Evolutionary conservation across 1,140 invertebrate genomes (phyloP), one percentile per base, ranked within the genome.

Genomic region (Scaptomyza hsui): DNA sequence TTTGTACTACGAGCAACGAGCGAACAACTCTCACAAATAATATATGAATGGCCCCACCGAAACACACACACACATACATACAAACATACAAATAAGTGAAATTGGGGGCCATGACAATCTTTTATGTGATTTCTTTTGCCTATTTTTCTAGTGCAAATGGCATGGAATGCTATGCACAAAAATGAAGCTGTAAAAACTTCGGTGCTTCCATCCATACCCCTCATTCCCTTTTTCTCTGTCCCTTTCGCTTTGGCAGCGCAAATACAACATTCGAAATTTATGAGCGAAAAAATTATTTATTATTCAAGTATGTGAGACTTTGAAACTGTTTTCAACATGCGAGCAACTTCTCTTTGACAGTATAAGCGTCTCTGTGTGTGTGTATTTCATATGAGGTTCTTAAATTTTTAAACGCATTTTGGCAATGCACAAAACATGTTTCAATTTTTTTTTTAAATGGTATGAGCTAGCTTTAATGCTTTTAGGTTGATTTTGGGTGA

Each of bases 271-370:
- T 78, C 57, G n/a, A 78, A 88, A 89, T 88, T 88, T 88, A 88
- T 89, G 83, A 89, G 75, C 68, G 44, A 49, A 82, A 76, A 88
- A 77, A 88, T 88, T 88, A 88, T 89, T 89, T 88, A 88, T 81
- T 72, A 70, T 64, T 39, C 57, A 39, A 56, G 65, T 48, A 49
- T 78, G 55, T 67, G 61, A 69, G 68, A 62, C 51, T 55, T 62
- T 62, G 32, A 47, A 61, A 48, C 48, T 51, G 41, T 49, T 51
- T 55, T 44, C 63, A 53, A 15, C 35, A 26, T 41, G 45, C 44
- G 13, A 9, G 39, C 49, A 47, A 13, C 15, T 69, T 49, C 24
- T 45, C 16, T 69, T 53, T 21, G 64, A 32, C 48, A 21, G 49
- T 39, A 32, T 13, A 10, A 13, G 52, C 48, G 19, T 12, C 29